Base-by-base conservation (phyloP, 2,797 vertebrate species). In the Sarcoramphus papa region DNA sequence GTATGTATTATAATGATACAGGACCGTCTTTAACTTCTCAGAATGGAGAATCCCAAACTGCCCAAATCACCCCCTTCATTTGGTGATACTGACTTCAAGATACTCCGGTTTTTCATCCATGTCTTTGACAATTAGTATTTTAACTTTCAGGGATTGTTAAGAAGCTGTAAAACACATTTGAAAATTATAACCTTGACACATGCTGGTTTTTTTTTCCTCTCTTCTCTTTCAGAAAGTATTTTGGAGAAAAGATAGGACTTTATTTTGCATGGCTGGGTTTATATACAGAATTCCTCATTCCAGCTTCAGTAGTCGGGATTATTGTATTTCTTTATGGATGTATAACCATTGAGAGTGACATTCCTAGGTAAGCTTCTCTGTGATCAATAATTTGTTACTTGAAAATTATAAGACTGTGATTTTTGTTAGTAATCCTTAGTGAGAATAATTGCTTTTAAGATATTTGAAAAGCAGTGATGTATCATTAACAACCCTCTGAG, bases 241-340 rank as follows among this genome's bases (percentile, higher is more conserved):
- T 99, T 98, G 99, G 99, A 95, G 99, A 99, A 97, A 99, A 99
- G 98, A 99, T 99, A 77, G 99, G 99, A 69, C 98, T 99, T 94
- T 99, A 99, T 97, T 99, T 99, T 98, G 99, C 99, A 65, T 99
- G 99, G 99, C 97, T 99, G 96, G 99, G 99, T 83, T 98, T 99
- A 92, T 99, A 99, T 84, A 99, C 99, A 31, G 98, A 99, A 95
- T 99, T 99, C 92, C 99, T 99, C 73, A 99, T 99, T 97, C 99
- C 99, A 17, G 99, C 99, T 25, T 99, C 99, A 45, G 76, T 99
- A 62, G 98, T 99, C 35, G 99, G 99, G 83, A 98, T 99, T 96
- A 98, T 99, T 45, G 99, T 99, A 65, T 99, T 99, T 97, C 96
- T 99, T 27, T 99, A 99, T 6, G 99, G 99, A 81, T 99, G 99